Base-by-base conservation (phyloP, 2,113 vertebrate species). In the Tympanuchus pallidicinctus region DNA sequence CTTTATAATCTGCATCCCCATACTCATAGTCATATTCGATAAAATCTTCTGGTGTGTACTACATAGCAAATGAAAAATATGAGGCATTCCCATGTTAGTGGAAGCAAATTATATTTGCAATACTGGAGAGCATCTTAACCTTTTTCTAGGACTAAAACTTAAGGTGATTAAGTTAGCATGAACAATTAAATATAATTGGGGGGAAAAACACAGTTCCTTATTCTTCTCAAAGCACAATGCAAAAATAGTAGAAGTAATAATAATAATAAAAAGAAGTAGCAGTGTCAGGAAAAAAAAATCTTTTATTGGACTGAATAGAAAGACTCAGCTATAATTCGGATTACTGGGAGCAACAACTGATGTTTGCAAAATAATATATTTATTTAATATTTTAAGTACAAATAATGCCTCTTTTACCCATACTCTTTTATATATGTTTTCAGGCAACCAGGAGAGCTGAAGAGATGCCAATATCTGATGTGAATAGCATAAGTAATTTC, bases 1-100 rank as follows among this genome's bases (percentile, higher is more conserved):
- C 97, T 96, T 97, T 98, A 98, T 98, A 95, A 86, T 98, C 97
- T 98, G 98, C 98, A 89, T 99, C 99, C 97, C 98, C 98, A 98
- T 99, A 99, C 95, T 99, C 99, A 99, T 99, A 99, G 97, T 99
- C 98, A 98, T 98, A 98, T 59, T 99, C 99, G 96, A 99, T 96
- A 98, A 98, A 97, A 96, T 99, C 98, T 97, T 98, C 98, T 95
- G 98, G 98, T 96, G 97, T 92, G 96, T 99, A 99, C 99, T 99
- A 98, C 89, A 98, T 98, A 83, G 94, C 94, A 97, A 97, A 97
- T 97, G 94, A 97, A 97, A 97, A 97, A 98, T 93, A 97, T 63
- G 96, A 97, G 82, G 97, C 97, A 93, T 94, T 82, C 86, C 84
- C 88, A 42, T 95, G 93, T 98, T 97, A 98, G 95, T 92, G 66